Base-by-base conservation (phyloP, 2,113 vertebrate genomes). In the Arizona elegans region DNA sequence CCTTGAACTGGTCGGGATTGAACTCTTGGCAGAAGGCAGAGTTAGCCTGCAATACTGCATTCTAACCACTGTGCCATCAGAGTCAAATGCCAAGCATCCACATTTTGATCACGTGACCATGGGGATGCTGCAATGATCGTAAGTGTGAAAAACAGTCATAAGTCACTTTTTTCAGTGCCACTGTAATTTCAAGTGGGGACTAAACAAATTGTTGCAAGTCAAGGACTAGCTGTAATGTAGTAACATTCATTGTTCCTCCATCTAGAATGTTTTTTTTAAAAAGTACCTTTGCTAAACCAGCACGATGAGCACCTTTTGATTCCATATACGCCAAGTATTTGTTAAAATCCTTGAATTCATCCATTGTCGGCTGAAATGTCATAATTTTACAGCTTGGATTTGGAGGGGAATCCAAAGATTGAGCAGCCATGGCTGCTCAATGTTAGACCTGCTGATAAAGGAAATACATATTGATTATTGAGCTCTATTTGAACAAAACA, bases 371-470 rank as follows among this genome's bases (percentile, higher is more conserved):
- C 94, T 98, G 98, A 97, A 99, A 99, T 94, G 98, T 99, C 99
- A 99, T 99, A 85, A 99, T 99, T 97, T 99, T 99, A 97, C 98
- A 99, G 95, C 98, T 97, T 96, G 98, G 97, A 92, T 99, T 99
- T 92, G 97, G 98, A 96, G 98, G 98, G 97, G 96, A 96, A 89
- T 96, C 98, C 53, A 94, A 97, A 96, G 96, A 96, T 89, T 95
- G 96, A 94, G 96, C 96, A 96, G 98, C 98, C 99, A 99, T 99
- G 96, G 96, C 97, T 96, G 92, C 94, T 96, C 62, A 58, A 81
- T 43, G 89, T 89, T 95, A 96, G 43, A 90, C 90, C 91, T 95
- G 91, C 95, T 95, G 88, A 93, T 90, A 75, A 47, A 33, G 17
- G 2, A 54, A 87, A 38, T 10, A 70, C 26, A 65, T n/a, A 29